These are phyloP conservation scores for Cairina moschata DNA, from an alignment of 2,113 vertebrate species.

Conservation along the genomic window DNA sequence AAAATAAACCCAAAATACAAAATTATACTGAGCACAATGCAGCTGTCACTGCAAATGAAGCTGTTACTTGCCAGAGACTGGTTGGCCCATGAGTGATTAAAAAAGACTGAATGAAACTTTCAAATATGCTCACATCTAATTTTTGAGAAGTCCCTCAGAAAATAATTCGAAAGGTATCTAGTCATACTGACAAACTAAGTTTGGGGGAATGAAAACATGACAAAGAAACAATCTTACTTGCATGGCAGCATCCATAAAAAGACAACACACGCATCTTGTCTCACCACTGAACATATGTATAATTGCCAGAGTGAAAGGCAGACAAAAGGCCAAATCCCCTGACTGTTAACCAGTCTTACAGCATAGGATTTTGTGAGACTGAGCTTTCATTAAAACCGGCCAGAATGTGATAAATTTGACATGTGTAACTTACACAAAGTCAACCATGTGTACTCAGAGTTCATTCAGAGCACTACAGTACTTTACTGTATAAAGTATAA, in stretches of 20 bases:
- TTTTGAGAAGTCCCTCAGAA: background rate
- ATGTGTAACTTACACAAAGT: background rate
- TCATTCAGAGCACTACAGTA: slow-evolving; percentile 29
- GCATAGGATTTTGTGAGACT: background rate
- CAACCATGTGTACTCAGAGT: background rate
- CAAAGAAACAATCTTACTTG: background rate
- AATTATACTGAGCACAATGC: background rate
- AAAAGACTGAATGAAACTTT: slow-evolving; percentile 20
- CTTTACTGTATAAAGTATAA: slow-evolving; percentile 21
- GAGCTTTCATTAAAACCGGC: background rate
- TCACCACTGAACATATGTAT: background rate
- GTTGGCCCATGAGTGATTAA: background rate
- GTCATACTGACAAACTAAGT: background rate
- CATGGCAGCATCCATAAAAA: background rate
- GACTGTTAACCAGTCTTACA: background rate
- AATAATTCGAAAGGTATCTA: background rate
- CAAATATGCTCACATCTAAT: background rate
- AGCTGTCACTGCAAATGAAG: slow-evolving; percentile 19
- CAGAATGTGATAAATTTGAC: background rate
- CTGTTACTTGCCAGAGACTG: background rate
- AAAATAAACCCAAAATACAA: slow-evolving; percentile 22
- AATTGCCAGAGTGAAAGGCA: background rate
- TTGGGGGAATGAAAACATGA: background rate
- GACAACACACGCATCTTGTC: background rate
- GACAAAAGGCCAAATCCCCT: background rate